Conservation (phyloP, 2,888 invertebrate species). For the Micoletzkya japonica region DNA sequence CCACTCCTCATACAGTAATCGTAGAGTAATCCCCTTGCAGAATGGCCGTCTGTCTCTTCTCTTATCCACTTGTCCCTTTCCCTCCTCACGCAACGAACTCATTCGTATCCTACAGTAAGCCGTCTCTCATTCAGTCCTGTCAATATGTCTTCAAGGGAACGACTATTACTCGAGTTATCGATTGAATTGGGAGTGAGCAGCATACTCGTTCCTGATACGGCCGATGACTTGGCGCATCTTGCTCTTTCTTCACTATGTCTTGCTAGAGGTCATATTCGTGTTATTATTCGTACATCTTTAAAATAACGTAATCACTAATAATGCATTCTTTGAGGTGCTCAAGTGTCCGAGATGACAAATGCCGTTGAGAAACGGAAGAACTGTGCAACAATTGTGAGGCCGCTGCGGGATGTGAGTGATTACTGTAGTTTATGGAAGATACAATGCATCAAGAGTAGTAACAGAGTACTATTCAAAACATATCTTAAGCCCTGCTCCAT, state of each 20-base stretch:
- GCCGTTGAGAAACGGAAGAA: constrained; percentile 23
- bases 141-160: constrained; percentile 11
- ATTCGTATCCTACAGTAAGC: constrained; percentile 6
- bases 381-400: constrained; percentile 19
- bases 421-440: not conserved
- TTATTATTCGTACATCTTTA: not conserved
- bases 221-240: constrained; percentile 25
- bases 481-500: too few relatives aligned
- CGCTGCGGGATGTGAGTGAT: constrained; percentile 16
- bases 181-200: constrained; percentile 5
- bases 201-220: constrained; percentile 8
- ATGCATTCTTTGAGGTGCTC: constrained; percentile 13
- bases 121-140: not conserved
- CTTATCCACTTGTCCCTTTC: constrained; percentile 1
- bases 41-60: not conserved
- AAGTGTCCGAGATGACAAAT: constrained; percentile 25
- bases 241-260: constrained; percentile 24
- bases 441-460: not conserved
- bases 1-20: too few relatives aligned
- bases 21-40: too few relatives aligned
- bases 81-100: constrained; percentile 4
- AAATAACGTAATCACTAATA: not conserved
- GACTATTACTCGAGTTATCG: constrained; percentile 12
- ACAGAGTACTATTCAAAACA: too few relatives aligned
- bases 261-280: constrained; percentile 16